phyloP scores from a whole-genome alignment of 37 sponge, comb jelly and placozoan species.

The Cliona cf. orientalis region DNA sequence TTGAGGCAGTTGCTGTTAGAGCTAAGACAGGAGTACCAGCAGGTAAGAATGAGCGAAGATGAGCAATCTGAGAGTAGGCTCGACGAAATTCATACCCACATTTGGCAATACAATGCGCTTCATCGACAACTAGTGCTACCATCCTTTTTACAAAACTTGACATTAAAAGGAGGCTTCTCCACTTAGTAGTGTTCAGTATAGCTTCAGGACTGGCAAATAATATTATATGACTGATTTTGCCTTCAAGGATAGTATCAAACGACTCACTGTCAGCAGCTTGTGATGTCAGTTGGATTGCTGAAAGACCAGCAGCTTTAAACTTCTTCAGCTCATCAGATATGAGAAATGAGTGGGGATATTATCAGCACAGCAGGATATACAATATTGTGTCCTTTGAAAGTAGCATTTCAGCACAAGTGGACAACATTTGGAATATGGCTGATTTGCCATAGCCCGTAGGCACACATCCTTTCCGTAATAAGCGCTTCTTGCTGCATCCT shows the following conservation, averaged over 20 bases:
- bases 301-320: not conserved
- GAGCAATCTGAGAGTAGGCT: not conserved
- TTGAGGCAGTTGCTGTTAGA: not conserved
- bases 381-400: not conserved
- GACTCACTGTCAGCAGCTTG: not conserved
- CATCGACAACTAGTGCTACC: constrained; percentile 16
- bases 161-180: not conserved
- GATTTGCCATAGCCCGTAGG: constrained; percentile 5
- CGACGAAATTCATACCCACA: not conserved
- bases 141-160: not conserved
- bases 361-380: constrained; percentile 2
- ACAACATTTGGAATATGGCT: not conserved
- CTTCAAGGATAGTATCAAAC: not conserved
- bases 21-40: not conserved
- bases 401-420: not conserved
- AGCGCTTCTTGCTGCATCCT: not conserved
- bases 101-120: constrained; percentile 17
- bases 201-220: constrained; percentile 16
- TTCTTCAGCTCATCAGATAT: not conserved
- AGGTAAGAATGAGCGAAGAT: not conserved
- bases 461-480: not conserved
- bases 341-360: not conserved
- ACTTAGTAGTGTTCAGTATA: not conserved
- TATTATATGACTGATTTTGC: not conserved
- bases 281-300: not conserved